Percentiles rank a stretch among this genome's conserved stretches.
Evolutionary conservation across 2,797 vertebrate genomes (phyloP).

Genomic region (Hydrophis major): DNA sequence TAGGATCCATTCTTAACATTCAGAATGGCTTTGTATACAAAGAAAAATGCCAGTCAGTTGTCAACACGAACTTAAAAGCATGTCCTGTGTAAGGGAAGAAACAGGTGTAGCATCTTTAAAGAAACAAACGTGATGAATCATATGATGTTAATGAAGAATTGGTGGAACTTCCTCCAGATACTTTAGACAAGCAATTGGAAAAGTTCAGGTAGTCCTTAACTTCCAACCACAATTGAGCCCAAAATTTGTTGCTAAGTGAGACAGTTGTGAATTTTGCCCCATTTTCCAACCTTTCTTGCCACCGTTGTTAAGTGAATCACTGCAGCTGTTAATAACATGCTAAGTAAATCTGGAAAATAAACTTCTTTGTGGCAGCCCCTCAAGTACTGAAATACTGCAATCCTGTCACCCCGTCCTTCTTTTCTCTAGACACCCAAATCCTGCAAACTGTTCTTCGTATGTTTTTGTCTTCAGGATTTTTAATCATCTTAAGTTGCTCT

Average conservation of each 20-base stretch:
- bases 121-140: background rate
- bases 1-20: background rate
- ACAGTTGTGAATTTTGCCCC: too few species aligned
- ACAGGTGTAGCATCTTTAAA: slow-evolving; percentile 32
- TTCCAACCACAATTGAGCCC: too few species aligned
- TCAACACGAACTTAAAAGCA: slow-evolving; percentile 6
- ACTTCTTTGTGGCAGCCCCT: background rate
- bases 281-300: too few species aligned
- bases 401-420: background rate
- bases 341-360: background rate
- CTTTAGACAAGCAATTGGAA: background rate
- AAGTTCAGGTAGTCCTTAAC: too few species aligned
- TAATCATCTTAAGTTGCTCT: background rate
- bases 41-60: background rate
- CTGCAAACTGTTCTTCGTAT: too few species aligned
- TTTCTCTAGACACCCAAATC: too few species aligned
- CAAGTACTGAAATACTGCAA: background rate
- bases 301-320: too few species aligned
- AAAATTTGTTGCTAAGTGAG: too few species aligned
- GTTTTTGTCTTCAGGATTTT: background rate
- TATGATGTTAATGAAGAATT: background rate
- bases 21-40: slow-evolving; percentile 3
- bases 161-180: background rate
- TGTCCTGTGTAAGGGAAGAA: slow-evolving; percentile 9
- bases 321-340: too few species aligned